These are phyloP conservation scores for Arrhopalites spinosus DNA, from an alignment of 2,888 invertebrate genomes.

Conservation along the genomic window DNA sequence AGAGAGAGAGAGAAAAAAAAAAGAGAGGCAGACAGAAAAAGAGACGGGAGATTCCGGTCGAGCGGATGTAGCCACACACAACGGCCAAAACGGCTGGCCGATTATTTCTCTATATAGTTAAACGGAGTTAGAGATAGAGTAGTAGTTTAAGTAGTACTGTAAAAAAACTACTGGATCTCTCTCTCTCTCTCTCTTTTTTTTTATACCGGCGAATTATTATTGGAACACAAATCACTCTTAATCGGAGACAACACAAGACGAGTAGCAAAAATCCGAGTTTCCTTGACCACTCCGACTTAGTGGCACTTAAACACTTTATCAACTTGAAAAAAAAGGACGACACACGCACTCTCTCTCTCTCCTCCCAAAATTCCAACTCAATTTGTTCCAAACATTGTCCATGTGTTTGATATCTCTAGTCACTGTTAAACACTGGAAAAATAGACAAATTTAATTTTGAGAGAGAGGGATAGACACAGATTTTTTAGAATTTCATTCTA, in stretches of 20 bases:
- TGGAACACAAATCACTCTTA: slow-evolving; percentile 29
- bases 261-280: too few relatives aligned
- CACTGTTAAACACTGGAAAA: background rate
- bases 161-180: background rate
- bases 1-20: background rate
- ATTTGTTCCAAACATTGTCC: slow-evolving; percentile 14
- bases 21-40: slow-evolving; percentile 5
- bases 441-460: background rate
- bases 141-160: too few relatives aligned
- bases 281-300: too few relatives aligned
- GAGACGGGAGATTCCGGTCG: slow-evolving; percentile 25
- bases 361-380: background rate
- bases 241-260: background rate
- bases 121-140: too few relatives aligned
- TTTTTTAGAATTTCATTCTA: background rate
- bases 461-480: background rate
- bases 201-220: slow-evolving; percentile 5
- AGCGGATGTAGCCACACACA: slow-evolving; percentile 20
- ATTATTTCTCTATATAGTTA: slow-evolving; percentile 11
- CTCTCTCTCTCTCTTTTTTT: slow-evolving; percentile 5
- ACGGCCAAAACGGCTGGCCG: slow-evolving; percentile 7
- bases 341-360: background rate
- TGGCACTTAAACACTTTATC: background rate
- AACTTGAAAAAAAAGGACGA: background rate
- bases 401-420: background rate